Percentiles rank a stretch among this genome's conserved stretches.
Evolutionary conservation across 2,797 vertebrate species (phyloP).

Genomic region (Zonotrichia albicollis): DNA sequence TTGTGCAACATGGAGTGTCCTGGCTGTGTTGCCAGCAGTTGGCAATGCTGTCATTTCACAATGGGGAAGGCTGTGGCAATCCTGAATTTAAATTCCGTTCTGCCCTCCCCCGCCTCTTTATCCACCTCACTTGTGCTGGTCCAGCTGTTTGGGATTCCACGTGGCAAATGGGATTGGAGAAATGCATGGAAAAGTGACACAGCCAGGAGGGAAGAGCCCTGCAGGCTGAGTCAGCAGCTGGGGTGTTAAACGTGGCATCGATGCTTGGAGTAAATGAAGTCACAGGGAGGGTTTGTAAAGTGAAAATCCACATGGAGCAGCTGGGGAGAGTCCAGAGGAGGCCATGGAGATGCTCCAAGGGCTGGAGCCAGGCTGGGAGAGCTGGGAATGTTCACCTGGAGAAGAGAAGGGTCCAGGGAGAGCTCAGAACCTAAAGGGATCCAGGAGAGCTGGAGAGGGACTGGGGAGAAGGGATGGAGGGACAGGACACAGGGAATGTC

Average conservation of each 20-base stretch:
- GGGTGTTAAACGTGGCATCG: not conserved
- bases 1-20: not conserved
- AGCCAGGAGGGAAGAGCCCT: not conserved
- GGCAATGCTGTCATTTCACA: not conserved
- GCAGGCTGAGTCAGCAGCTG: not conserved
- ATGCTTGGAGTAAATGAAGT: no score
- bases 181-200: not conserved
- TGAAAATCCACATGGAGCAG: no score
- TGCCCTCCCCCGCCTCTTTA: not conserved
- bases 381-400: no score
- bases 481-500: not conserved
- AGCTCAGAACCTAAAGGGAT: not conserved
- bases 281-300: no score
- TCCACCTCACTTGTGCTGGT: not conserved
- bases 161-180: not conserved
- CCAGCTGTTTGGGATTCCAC: not conserved
- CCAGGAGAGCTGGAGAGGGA: not conserved
- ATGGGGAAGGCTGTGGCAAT: not conserved
- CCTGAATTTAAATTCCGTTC: not conserved
- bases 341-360: no score
- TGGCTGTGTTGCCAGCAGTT: not conserved
- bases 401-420: not conserved
- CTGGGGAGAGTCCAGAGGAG: no score
- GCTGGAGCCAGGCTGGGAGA: no score
- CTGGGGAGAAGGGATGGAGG: not conserved